Evolutionary conservation across 1,140 invertebrate genomes (phyloP).

Genomic region (Orussus abietinus): DNA sequence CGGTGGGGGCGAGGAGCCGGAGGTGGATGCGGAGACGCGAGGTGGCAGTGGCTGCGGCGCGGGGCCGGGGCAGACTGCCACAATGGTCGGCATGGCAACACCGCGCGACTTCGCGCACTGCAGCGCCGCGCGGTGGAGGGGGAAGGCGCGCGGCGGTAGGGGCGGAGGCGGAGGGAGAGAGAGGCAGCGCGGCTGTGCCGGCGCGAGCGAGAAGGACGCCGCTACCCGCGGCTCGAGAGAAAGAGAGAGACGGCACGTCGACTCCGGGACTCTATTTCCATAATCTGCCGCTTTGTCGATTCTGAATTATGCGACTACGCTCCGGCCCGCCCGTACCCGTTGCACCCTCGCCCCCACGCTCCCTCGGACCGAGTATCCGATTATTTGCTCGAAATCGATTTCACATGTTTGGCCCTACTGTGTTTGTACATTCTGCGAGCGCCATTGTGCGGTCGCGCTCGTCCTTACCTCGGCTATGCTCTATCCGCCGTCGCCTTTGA

Average conservation of each 20-base stretch:
- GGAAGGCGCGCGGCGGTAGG: too few relatives aligned
- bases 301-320: constrained; percentile 52
- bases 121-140: too few relatives aligned
- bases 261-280: constrained; percentile 49
- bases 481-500: too few relatives aligned
- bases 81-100: constrained; percentile 46
- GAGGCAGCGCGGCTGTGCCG: too few relatives aligned
- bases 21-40: constrained; percentile 15
- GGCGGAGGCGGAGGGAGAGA: too few relatives aligned
- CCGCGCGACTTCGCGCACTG: constrained; percentile 34
- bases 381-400: constrained; percentile 52
- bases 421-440: constrained; percentile 28
- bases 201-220: too few relatives aligned
- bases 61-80: too few relatives aligned
- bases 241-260: constrained; percentile 17
- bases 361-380: constrained; percentile 43
- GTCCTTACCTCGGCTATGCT: constrained; percentile 23
- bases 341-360: constrained; percentile 7
- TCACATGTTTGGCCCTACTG: constrained; percentile 43
- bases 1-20: constrained; percentile 12
- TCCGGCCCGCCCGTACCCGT: constrained; percentile 26
- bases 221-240: constrained; percentile 4
- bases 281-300: constrained; percentile 54
- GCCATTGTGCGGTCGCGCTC: constrained; percentile 15
- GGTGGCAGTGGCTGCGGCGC: constrained; percentile 26